Conservation (phyloP, 1,140 invertebrate genomes). For the Condylostylus longicornis region DNA sequence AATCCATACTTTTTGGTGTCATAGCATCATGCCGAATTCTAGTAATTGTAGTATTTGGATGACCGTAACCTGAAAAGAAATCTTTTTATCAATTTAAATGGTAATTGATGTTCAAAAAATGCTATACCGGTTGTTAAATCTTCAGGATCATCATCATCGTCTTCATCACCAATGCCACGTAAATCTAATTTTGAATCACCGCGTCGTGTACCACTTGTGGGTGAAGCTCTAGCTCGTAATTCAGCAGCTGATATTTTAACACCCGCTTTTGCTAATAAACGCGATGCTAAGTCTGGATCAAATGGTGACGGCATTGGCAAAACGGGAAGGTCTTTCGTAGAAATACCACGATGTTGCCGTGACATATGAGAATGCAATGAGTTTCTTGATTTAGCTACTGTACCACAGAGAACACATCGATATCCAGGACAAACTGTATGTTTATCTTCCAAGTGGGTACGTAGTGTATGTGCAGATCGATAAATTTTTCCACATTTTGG, state of each 20-base stretch:
- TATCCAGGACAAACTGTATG: conserved; percentile 85
- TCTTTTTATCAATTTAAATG: conserved; percentile 26
- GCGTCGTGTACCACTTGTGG: conserved; percentile 57
- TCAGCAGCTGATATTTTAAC: conserved; percentile 74
- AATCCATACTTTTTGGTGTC: conserved; percentile 46
- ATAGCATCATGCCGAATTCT: conserved; percentile 35
- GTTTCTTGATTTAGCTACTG: conserved; percentile 80
- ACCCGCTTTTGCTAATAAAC: conserved; percentile 68
- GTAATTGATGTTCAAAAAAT: conserved; percentile 12
- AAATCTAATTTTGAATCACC: conserved; percentile 62
- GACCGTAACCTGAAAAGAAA: conserved; percentile 37
- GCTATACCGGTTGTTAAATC: conserved; percentile 50
- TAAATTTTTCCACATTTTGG: conserved; percentile 89
- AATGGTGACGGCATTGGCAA: conserved; percentile 80
- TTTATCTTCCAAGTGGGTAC: conserved; percentile 82
- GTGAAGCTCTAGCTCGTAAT: conserved; percentile 61
- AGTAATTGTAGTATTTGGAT: conserved; percentile 41
- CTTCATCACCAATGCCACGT: conserved; percentile 25
- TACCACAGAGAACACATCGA: conserved; percentile 76
- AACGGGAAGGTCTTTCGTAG: conserved; percentile 79
- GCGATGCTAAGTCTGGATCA: conserved; percentile 70
- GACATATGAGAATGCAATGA: conserved; percentile 86
- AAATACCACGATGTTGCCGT: conserved; percentile 77
- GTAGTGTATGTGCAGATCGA: conserved; percentile 71
- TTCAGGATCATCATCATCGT: conserved; percentile 51